Evolutionary conservation across 2,113 vertebrate genomes (phyloP), one percentile per base, ranked within the genome.

Genomic region (Trichomycterus rosablanca): DNA sequence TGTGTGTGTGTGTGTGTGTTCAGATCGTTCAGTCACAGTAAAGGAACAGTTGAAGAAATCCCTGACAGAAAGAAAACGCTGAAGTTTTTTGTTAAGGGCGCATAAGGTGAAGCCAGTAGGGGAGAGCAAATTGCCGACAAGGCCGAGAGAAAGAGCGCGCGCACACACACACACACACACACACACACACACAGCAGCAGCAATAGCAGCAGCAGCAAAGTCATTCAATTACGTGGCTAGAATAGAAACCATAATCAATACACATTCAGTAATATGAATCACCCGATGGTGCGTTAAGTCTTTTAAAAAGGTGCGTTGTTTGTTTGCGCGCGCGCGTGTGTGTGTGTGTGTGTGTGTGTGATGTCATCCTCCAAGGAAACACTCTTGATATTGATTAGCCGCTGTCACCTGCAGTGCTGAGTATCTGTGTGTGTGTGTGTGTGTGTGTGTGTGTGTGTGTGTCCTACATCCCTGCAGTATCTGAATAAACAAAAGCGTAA

Each of bases 221-320:
- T 55, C 50, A 55, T 64, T 64, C 42, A 54, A 54, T 23, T 53
- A 45, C n/a, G 16, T 23, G 19, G 50, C 42, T 12, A 55, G 40
- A 54, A 64, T 54, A 54, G 30, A 55, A 54, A 64, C 51, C 50
- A 35, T 46, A 46, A 64, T 64, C 61, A 55, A 64, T 64, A 55
- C 49, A 32, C 49, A 53, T 32, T 49, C 59, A 50, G 53, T 40
- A 39, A 24, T 8, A 18, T 16, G 28, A n/a, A 23, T 20, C 32
- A 30, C 20, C 5, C 9, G 7, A 12, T 35, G 34, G 23, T 51
- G 26, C n/a, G n/a, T n/a, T n/a, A n/a, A 18, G 50, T 45, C 28
- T 16, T 22, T 37, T 19, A 23, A 26, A 23, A 43, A 30, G 23
- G 44, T 59, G 7, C 3, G 3, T 30, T 4, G n/a, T n/a, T n/a